Evolutionary conservation across 2,888 invertebrate species (phyloP), one percentile per base, ranked within the genome.

Genomic region (Apotomis betuletana): DNA sequence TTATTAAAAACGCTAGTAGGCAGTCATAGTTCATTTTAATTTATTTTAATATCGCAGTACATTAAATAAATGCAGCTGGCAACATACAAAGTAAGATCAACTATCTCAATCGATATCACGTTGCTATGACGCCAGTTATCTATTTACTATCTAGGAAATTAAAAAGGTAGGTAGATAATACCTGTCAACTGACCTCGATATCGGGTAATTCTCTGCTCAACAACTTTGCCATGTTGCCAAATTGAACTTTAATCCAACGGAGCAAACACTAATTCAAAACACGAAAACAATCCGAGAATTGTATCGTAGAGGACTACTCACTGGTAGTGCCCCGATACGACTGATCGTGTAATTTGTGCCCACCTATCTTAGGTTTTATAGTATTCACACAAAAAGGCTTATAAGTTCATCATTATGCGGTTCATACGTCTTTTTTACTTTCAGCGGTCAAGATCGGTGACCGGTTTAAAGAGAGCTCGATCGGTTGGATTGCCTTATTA

Each of bases 151-250:
- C 27, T 55, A 44, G 5, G 5, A 5, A 15, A 54, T 55, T 38
- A n/a, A 49, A n/a, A 6, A 13, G 0, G 10, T 44, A 27, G 3
- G 44, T 27, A 27, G 12, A 61, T 49, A 46, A 65, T 46, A 10
- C 46, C 1, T 57, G 36, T 8, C 49, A 41, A 92, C 94, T 93
- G 89, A 97, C 97, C 95, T 97, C 97, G 81, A 97, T 97, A 87
- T 97, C 97, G 3, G 96, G 96, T 74, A 96, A 83, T 83, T 97
- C 97, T 81, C 94, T 95, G 86, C 96, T 97, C 64, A 96, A 79
- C 76, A 94, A 77, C 74, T 94, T 94, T 68, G 94, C 86, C 94
- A 93, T 93, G 67, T 77, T 87, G 76, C 15, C 13, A 76, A 80
- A 79, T 71, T 77, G 69, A 46, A 74, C 73, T 75, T 72, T 55